phyloP scores from a whole-genome alignment of 2,888 invertebrate species.

The Athalia cordata region DNA sequence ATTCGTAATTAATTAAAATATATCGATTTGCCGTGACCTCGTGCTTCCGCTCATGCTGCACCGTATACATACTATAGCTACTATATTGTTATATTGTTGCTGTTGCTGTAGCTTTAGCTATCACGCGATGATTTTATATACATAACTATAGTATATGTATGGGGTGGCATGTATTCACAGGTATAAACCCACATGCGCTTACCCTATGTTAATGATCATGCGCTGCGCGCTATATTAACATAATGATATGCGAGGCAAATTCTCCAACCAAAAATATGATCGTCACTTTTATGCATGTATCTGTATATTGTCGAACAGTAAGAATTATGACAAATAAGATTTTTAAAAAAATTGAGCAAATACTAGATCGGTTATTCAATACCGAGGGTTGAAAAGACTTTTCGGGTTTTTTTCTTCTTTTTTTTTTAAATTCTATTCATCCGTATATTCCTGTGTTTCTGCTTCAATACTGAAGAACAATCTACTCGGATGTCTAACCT shows the following conservation, averaged over 20 bases:
- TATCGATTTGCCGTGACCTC: slow-evolving; percentile 48
- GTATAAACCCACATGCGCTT: not conserved
- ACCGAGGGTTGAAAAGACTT: too few relatives aligned
- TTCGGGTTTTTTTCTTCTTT: too few relatives aligned
- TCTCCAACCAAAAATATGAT: slow-evolving; percentile 22
- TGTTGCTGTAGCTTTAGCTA: not conserved
- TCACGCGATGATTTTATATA: slow-evolving; percentile 46
- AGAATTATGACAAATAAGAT: not conserved
- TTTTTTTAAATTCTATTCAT: too few relatives aligned
- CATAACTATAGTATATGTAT: not conserved
- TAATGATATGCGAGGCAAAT: slow-evolving; percentile 46
- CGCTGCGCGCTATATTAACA: slow-evolving; percentile 24
- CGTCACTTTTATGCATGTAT: not conserved
- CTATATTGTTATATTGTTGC: not conserved
- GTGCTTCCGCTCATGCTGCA: slow-evolving; percentile 17
- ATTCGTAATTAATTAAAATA: slow-evolving; percentile 45
- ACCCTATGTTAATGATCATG: slow-evolving; percentile 44
- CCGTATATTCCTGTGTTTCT: too few relatives aligned
- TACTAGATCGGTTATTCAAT: too few relatives aligned
- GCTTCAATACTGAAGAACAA: too few relatives aligned
- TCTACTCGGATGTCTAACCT: too few relatives aligned
- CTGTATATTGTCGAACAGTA: not conserved
- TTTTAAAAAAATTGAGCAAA: not conserved
- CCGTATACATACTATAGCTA: too few relatives aligned
- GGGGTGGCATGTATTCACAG: not conserved